Evolutionary conservation across 2,888 invertebrate genomes (phyloP), one percentile per base, ranked within the genome.

Genomic region (Macrostomum cliftonense): DNA sequence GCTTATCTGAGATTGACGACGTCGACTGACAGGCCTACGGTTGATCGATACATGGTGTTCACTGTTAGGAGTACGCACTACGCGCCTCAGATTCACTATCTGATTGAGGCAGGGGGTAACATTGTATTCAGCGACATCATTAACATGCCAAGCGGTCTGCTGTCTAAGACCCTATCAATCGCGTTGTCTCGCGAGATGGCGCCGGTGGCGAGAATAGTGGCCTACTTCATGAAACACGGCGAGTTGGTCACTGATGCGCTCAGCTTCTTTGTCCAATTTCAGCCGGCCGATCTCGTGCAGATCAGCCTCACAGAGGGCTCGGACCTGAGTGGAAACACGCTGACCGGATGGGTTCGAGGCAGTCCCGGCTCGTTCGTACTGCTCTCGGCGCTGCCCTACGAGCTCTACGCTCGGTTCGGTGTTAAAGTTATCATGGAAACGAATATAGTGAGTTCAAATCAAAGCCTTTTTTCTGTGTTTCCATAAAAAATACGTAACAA

Each of bases 211-310:
- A 87, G 88, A 0, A 77, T 86, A 37, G 78, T 89, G 17, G 85
- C 85, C 45, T 93, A 88, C 78, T 79, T 82, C 65, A 78, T 87
- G 1, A 57, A 61, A 12, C 67, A 81, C 57, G 87, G 84, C 0
- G 82, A 82, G 60, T 81, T 91, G 45, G 78, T 88, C 1, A 84
- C 85, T 0, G 93, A 93, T 73, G 83, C 86, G 50, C 74, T 93
- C 51, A 89, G 89, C n/a, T 88, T 91, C 75, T 87, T 88, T 0
- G 89, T 93, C 20, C 87, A 91, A 71, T 89, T 89, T 52, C 85
- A 91, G 57, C 83, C 87, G 1, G 72, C 86, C 52, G 89, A 91
- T 67, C 85, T 87, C 65, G 81, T 81, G 63, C 68, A 70, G 65
- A 20, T n/a, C 38, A 42, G 16, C 21, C n/a, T 45, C n/a, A 47